phyloP scores from a whole-genome alignment of 64 coral and sea anemone genomes.

The Orbicella faveolata region DNA sequence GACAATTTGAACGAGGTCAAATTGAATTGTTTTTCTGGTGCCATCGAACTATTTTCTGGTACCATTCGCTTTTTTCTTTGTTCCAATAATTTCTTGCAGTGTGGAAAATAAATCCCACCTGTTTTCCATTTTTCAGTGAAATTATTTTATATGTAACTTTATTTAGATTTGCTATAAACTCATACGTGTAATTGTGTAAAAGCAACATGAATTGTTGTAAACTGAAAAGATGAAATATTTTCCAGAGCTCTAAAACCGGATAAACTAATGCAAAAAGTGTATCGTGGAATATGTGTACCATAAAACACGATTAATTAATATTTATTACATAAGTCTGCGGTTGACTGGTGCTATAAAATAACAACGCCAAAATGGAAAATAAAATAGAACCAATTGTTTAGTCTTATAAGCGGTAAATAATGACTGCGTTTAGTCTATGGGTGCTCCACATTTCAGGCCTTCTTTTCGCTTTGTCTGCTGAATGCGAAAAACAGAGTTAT shows the following conservation, averaged over 20 bases:
- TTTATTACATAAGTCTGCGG: background rate
- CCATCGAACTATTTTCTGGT: background rate
- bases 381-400: background rate
- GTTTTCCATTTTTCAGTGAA: background rate
- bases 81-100: background rate
- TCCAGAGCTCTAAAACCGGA: too few species aligned
- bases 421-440: conserved; percentile 19
- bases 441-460: background rate
- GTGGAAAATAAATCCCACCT: background rate
- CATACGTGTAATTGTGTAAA: too few species aligned
- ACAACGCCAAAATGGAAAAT: background rate
- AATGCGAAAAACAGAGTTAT: background rate
- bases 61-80: background rate
- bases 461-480: background rate
- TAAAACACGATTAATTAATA: conserved; percentile 10
- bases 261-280: background rate
- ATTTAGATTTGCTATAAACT: too few species aligned
- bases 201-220: too few species aligned
- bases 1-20: background rate
- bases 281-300: background rate
- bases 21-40: background rate
- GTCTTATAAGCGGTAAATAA: background rate
- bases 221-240: too few species aligned
- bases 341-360: background rate
- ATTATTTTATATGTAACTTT: too few species aligned